Base-by-base conservation (phyloP, 2,113 vertebrate species). In the Aegithalos caudatus region DNA sequence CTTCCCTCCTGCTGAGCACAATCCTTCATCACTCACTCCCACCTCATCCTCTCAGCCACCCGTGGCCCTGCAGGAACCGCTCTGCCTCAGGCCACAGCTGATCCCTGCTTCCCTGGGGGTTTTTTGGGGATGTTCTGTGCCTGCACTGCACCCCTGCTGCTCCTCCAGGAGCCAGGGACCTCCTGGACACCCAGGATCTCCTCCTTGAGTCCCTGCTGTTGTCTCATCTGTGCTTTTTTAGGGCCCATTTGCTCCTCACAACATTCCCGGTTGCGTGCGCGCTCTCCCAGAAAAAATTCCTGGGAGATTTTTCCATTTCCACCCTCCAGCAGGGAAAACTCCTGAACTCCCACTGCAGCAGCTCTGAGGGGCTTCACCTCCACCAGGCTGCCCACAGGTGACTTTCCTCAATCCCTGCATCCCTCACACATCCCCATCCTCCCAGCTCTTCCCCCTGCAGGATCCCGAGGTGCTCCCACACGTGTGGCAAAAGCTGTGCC, bases 1-100 rank as follows among this genome's bases (percentile, higher is more conserved):
- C 72, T 42, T 92, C 83, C 86, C 83, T 95, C 27, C 72, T 76
- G 91, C 89, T 50, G 94, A 77, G 61, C 77, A 72, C 80, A 90
- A 95, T 80, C 91, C 84, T 94, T 92, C 94, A 89, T 89, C 94
- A 92, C 96, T 96, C 91, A 87, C 95, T 96, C 94, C 94, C 93
- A 97, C 91, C 85, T 92, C 78, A 28, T 73, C 86, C 48, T 61
- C 91, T 28, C 94, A 65, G 86, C 79, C 88, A 24, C 67, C 92
- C 85, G n/a, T 57, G 87, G 71, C 86, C 91, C 47, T 14, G 90
- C 77, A 25, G 33, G 81, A 90, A 28, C 78, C 10, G 77, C 92
- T 84, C 60, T n/a, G 82, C 82, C 82, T 48, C 0, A 1, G 61
- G 61, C 31, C 31, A 1, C 38, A 2, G 51, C 72, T 33, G 33